Base-by-base conservation (phyloP, 2,113 vertebrate genomes). In the Oostethus manadensis region DNA sequence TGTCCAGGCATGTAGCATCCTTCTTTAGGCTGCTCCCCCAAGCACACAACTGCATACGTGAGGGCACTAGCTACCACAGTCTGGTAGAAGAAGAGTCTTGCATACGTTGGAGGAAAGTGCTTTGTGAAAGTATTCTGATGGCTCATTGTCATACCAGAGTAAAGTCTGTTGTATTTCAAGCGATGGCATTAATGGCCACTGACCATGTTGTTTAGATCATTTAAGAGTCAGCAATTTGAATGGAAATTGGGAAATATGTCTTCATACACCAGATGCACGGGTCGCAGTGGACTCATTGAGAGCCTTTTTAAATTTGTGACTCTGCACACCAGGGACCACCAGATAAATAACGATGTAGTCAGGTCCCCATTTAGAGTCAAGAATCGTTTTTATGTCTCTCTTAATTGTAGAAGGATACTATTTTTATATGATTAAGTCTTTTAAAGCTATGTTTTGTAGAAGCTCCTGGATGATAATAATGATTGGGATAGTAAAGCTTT, bases 251-350 rank as follows among this genome's bases (percentile, higher is more conserved):
- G 60, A 48, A 48, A 35, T 8, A 13, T 21, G 8, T 43, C 68
- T 67, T 60, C 35, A 66, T 58, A 60, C 58, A 60, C 38, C 64
- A 68, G 58, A 68, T 68, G 49, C 58, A 22, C 22, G 42, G 56
- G 40, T 71, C 66, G 60, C 68, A 51, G 42, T 46, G 70, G 71
- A 78, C 58, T 70, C 50, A 40, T 61, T 47, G n/a, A 62, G 53
- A 53, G 6, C 62, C 66, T 73, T 75, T 75, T 71, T 81, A 81
- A 72, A 76, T 62, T 64, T 71, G 68, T 68, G 73, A 70, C 47
- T 54, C 20, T 59, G 57, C 55, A 59, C 68, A 62, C 64, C 15
- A 42, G 72, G 72, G 70, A 76, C 57, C 15, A 21, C n/a, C 55
- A 53, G 55, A 69, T 71, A 71, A 77, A 80, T 79, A 81, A 75